These are phyloP conservation scores for Tenthredo notha DNA, from an alignment of 2,888 invertebrate species.

Conservation along the genomic window DNA sequence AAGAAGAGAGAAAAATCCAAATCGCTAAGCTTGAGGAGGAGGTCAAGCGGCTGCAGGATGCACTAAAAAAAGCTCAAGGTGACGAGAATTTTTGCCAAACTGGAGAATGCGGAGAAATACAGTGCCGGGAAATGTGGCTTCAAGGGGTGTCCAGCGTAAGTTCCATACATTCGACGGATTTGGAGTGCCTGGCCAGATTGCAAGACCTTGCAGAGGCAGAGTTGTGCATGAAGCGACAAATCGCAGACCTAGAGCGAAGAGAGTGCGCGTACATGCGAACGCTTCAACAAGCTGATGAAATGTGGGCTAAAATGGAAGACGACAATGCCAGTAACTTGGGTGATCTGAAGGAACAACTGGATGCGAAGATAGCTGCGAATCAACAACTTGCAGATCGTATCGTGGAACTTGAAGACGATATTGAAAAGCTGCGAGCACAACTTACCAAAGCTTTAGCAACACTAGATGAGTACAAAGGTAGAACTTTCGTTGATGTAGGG, in stretches of 20 bases:
- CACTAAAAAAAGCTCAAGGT: slow-evolving; percentile 57
- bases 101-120: slow-evolving; percentile 66
- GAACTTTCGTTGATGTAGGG: slow-evolving; percentile 53
- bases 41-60: slow-evolving; percentile 60
- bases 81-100: slow-evolving; percentile 44
- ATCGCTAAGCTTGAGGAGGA: slow-evolving; percentile 65
- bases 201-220: slow-evolving; percentile 80
- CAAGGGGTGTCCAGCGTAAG: slow-evolving; percentile 62
- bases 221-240: slow-evolving; percentile 82
- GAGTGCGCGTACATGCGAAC: slow-evolving; percentile 86
- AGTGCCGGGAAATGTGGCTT: slow-evolving; percentile 62
- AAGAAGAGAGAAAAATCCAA: slow-evolving; percentile 62
- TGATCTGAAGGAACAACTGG: slow-evolving; percentile 79
- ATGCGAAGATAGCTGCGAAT: slow-evolving; percentile 81
- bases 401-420: slow-evolving; percentile 78
- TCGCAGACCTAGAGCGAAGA: slow-evolving; percentile 83
- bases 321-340: slow-evolving; percentile 78
- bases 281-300: slow-evolving; percentile 86
- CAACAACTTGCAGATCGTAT: slow-evolving; percentile 79
- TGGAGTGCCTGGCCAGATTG: slow-evolving; percentile 79
- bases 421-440: slow-evolving; percentile 82
- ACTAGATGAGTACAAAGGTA: slow-evolving; percentile 9
- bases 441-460: slow-evolving; percentile 69
- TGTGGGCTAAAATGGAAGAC: slow-evolving; percentile 86
- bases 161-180: slow-evolving; percentile 72